Conservation (phyloP, 2,888 invertebrate species). For the Oxyteleia sp. region DNA sequence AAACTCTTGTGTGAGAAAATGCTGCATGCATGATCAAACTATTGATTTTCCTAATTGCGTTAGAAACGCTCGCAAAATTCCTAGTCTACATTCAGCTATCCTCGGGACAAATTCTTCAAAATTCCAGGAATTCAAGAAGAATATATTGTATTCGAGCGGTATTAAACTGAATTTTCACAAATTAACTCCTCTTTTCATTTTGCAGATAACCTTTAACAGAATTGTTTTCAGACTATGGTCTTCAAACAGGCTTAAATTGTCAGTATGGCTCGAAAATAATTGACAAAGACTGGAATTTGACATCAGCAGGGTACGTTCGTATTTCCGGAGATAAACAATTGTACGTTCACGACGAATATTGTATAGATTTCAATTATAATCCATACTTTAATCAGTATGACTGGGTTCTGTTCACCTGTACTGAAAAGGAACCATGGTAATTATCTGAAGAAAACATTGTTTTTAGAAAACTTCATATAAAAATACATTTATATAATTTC, state of each 20-base stretch:
- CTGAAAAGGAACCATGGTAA: conserved; percentile 21
- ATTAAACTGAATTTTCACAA: too few species aligned
- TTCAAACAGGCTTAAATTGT: conserved; percentile 20
- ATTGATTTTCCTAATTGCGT: conserved; percentile 13
- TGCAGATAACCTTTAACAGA: too few species aligned
- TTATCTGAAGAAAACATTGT: neutral
- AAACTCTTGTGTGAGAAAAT: conserved; percentile 50
- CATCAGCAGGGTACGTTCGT: conserved; percentile 16
- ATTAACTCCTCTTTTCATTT: too few species aligned
- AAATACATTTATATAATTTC: too few species aligned
- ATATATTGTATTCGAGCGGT: conserved; percentile 13
- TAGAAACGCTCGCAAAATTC: neutral
- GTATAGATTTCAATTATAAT: conserved; percentile 26
- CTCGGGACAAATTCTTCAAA: neutral
- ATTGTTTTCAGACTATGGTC: conserved; percentile 29
- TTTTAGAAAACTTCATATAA: neutral
- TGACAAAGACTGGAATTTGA: conserved; percentile 28
- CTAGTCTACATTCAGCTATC: conserved; percentile 26
- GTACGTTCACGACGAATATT: conserved; percentile 28
- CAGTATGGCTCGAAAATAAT: conserved; percentile 11
- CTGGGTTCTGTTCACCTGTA: conserved; percentile 14
- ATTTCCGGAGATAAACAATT: neutral
- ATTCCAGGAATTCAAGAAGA: conserved; percentile 14
- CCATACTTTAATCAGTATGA: neutral
- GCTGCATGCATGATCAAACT: conserved; percentile 31